These are phyloP conservation scores for Odontocerum albicorne DNA, from an alignment of 2,888 invertebrate genomes.

Conservation along the genomic window DNA sequence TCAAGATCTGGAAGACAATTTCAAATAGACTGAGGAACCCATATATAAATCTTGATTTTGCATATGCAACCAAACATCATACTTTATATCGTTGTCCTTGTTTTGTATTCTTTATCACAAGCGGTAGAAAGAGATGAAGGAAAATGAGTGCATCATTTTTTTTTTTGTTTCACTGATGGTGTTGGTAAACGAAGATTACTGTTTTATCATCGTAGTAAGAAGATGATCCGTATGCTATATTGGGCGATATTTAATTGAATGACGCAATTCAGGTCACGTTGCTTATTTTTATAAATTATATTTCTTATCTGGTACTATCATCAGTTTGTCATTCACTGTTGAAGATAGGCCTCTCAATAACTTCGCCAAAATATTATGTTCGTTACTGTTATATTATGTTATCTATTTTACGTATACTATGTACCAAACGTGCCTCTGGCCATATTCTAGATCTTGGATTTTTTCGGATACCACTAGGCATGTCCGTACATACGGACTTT, in stretches of 20 bases:
- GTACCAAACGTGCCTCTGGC: too few species aligned
- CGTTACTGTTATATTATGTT: too few species aligned
- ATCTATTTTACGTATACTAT: too few species aligned
- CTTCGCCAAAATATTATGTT: too few species aligned
- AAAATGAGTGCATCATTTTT: slow-evolving; percentile 13
- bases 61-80: slow-evolving; percentile 29
- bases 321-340: too few species aligned
- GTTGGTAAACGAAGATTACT: slow-evolving; percentile 12
- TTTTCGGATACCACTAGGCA: too few species aligned
- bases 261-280: too few species aligned
- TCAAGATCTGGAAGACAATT: slow-evolving; percentile 18
- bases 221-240: not conserved
- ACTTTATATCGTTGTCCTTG: slow-evolving; percentile 10
- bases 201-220: slow-evolving; percentile 11
- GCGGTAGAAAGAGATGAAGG: slow-evolving; percentile 15
- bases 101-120: slow-evolving; percentile 3
- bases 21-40: slow-evolving; percentile 19
- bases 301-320: too few species aligned
- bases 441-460: too few species aligned
- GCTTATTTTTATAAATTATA: too few species aligned
- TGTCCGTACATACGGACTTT: too few species aligned
- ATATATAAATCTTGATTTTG: slow-evolving; percentile 27
- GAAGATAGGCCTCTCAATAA: too few species aligned
- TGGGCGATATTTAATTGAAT: not conserved
- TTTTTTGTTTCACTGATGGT: slow-evolving; percentile 2